Conservation (phyloP, 2,888 invertebrate genomes). For the Eulithis prunata region DNA sequence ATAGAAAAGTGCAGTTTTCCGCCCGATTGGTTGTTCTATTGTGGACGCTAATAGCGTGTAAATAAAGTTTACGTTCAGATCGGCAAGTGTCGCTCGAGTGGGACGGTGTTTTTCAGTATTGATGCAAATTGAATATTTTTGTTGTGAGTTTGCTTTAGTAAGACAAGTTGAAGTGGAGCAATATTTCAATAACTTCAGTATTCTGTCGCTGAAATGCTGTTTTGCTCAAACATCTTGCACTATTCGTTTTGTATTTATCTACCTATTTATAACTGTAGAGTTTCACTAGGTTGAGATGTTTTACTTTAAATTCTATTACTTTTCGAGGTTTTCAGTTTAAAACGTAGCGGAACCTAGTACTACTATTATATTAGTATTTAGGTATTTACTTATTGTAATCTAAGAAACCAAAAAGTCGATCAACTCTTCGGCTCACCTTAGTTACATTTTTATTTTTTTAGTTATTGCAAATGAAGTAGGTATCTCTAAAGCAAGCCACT, state of each 20-base stretch:
- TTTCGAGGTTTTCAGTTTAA: too few species aligned
- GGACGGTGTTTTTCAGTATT: constrained; percentile 23
- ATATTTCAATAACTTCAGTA: constrained; percentile 21
- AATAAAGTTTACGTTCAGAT: constrained; percentile 41
- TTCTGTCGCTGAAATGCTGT: not conserved
- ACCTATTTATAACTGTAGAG: not conserved
- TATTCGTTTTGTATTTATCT: not conserved
- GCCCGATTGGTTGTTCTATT: constrained; percentile 36
- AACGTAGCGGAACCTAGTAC: too few species aligned
- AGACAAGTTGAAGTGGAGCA: constrained; percentile 22
- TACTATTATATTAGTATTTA: too few species aligned
- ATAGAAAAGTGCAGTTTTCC: constrained; percentile 33
- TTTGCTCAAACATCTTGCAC: not conserved
- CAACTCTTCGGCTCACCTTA: too few species aligned
- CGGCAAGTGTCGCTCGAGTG: constrained; percentile 17
- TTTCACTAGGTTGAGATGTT: too few species aligned
- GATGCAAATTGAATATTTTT: constrained; percentile 32
- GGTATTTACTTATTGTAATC: too few species aligned
- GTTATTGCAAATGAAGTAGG: too few species aligned
- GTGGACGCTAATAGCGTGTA: constrained; percentile 38
- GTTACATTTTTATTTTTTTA: too few species aligned
- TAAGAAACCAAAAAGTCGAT: too few species aligned
- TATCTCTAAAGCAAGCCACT: too few species aligned
- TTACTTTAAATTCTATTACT: too few species aligned
- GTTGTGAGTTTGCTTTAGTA: constrained; percentile 25